Percentiles rank a stretch among this genome's conserved stretches.
phyloP scores from a whole-genome alignment of 2,113 vertebrate species.

The Asarcornis scutulata region DNA sequence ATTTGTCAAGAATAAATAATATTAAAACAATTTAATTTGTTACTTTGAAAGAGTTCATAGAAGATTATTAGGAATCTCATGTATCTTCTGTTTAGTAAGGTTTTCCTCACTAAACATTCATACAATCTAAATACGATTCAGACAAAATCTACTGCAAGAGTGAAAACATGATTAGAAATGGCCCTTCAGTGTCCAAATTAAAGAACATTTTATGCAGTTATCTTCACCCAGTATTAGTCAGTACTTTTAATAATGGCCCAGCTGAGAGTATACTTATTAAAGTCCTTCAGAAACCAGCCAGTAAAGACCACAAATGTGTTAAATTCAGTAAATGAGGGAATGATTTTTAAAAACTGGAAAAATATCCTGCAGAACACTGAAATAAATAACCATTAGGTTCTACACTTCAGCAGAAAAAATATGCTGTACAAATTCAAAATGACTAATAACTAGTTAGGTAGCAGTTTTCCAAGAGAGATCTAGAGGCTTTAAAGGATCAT shows the following conservation, averaged over 20 bases:
- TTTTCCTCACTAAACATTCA: neutral
- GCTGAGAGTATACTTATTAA: neutral
- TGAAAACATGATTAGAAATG: neutral
- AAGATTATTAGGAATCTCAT: neutral
- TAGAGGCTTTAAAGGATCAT: neutral
- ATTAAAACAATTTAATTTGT: neutral
- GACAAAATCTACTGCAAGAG: neutral
- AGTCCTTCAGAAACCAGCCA: neutral
- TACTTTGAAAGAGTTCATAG: neutral
- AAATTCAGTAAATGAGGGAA: neutral
- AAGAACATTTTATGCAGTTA: neutral
- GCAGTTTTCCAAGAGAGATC: neutral
- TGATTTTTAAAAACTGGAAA: neutral
- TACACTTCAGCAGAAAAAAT: neutral
- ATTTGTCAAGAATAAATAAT: neutral
- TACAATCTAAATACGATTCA: neutral
- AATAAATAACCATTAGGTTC: neutral
- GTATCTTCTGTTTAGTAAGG: neutral
- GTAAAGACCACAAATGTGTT: neutral
- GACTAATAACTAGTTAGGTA: neutral
- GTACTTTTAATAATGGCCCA: neutral
- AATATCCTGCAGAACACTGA: neutral
- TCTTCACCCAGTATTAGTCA: neutral
- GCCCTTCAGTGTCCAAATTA: neutral
- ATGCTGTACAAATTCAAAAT: neutral